These are phyloP conservation scores for Esox masquinongy DNA, from an alignment of 2,797 vertebrate genomes.

Conservation along the genomic window DNA sequence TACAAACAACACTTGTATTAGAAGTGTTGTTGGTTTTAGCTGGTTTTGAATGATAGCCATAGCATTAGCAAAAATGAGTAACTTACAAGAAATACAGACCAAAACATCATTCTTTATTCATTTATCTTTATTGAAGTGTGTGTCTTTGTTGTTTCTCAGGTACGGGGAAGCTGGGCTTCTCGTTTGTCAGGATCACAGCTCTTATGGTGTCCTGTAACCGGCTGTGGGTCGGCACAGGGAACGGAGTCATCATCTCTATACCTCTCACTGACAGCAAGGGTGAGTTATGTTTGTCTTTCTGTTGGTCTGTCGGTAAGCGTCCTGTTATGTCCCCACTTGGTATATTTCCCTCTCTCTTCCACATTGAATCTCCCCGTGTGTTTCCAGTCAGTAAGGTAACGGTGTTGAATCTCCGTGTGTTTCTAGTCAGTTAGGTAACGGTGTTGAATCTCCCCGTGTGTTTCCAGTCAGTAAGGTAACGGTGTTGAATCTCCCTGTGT, in stretches of 20 bases:
- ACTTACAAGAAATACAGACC: background rate
- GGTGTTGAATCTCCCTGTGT: too few relatives aligned
- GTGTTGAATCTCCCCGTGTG: too few relatives aligned
- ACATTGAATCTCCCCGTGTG: background rate
- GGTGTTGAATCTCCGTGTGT: too few relatives aligned
- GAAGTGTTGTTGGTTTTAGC: background rate
- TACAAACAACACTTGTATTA: background rate
- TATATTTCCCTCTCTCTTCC: slow-evolving; percentile 45
- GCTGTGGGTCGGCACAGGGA: slow-evolving; percentile 97
- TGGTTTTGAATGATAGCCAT: background rate
- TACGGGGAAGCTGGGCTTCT: slow-evolving; percentile 97
- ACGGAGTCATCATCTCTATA: slow-evolving; percentile 98
- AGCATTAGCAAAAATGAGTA: background rate
- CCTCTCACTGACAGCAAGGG: slow-evolving; percentile 94
- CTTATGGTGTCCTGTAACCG: slow-evolving; percentile 94
- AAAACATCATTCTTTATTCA: background rate
- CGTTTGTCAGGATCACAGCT: slow-evolving; percentile 97
- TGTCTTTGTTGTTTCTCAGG: slow-evolving; percentile 70
- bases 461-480: too few relatives aligned
- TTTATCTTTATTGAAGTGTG: background rate
- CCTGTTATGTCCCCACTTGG: background rate
- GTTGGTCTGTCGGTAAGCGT: slow-evolving; percentile 49
- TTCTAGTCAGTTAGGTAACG: too few relatives aligned
- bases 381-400: too few relatives aligned
- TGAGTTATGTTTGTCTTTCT: slow-evolving; percentile 70